Evolutionary conservation across 2,113 vertebrate genomes (phyloP), one percentile per base, ranked within the genome.

Genomic region (Cebus imitator): DNA sequence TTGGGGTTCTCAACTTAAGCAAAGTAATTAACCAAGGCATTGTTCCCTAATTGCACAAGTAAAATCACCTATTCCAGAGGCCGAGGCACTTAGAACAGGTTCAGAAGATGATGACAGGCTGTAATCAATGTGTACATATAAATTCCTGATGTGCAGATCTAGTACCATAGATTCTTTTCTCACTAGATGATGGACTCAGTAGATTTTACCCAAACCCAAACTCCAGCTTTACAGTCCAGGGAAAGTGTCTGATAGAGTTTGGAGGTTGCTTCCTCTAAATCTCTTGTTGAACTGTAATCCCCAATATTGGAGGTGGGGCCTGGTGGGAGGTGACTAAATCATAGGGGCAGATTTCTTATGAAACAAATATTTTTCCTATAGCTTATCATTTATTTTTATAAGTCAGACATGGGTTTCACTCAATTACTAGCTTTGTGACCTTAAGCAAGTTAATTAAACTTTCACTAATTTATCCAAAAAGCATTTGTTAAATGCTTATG

Each of bases 311-410:
- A 58, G 21, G 55, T 21, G 55, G 20, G 55, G 55, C 55, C 55
- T 57, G 55, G 55, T 57, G 20, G 20, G 57, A 58, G 57, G 57
- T 58, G 57, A 58, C 2, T 58, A 8, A 57, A 58, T 58, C 57
- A 58, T 58, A 23, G 57, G 57, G 21, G 21, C 21, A 58, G 57
- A 58, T 58, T 58, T 58, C 57, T 58, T 23, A 58, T 23, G 57
- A 58, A 58, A 52, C 17, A 10, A 45, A 52, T 79, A 66, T 23
- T 66, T 73, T 61, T 68, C 12, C 25, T 87, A 58, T 30, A 90
- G 55, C 43, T 86, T 93, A 35, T 55, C 50, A 91, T 76, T 92
- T 95, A 72, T 35, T 81, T 97, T 87, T 70, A 58, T 37, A 87
- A 91, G 55, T 82, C 52, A 97, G 40, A 78, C 9, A 17, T 75